Percentiles rank a stretch among this genome's conserved stretches.
phyloP scores from a whole-genome alignment of 2,113 vertebrate species.

The Chinchilla lanigera region DNA sequence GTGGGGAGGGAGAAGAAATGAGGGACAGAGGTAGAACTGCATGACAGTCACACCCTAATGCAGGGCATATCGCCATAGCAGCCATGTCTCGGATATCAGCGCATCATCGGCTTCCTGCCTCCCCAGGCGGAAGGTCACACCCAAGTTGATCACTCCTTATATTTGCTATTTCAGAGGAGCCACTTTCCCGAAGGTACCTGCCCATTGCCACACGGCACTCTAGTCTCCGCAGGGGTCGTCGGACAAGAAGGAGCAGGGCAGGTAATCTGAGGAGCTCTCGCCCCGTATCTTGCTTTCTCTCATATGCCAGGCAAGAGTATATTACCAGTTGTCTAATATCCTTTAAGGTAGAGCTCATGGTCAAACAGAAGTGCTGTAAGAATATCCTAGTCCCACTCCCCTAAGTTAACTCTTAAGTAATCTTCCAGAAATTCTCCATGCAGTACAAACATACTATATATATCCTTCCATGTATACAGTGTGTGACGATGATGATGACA shows the following conservation, averaged over 20 bases:
- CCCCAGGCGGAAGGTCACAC: background rate
- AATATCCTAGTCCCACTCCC: background rate
- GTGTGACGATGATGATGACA: background rate
- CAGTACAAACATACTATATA: background rate
- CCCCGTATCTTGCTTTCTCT: background rate
- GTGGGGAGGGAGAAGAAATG: background rate
- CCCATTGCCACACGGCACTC: conserved; percentile 69
- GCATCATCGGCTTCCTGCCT: background rate
- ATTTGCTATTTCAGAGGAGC: conserved; percentile 84
- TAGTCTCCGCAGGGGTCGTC: conserved; percentile 87
- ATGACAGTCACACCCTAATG: background rate
- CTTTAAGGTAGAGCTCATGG: background rate
- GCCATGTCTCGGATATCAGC: background rate
- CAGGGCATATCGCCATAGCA: background rate
- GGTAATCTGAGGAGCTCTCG: conserved; percentile 81
- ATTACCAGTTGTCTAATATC: background rate
- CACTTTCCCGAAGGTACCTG: conserved; percentile 78
- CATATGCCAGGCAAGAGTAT: background rate
- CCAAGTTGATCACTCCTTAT: background rate
- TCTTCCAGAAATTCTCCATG: background rate
- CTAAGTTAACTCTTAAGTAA: background rate
- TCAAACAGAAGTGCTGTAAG: background rate
- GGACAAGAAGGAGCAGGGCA: conserved; percentile 83
- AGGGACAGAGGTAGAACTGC: background rate
- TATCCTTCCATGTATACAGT: background rate